Base-by-base conservation (phyloP, 2,113 vertebrate genomes). In the Aptenodytes patagonicus region DNA sequence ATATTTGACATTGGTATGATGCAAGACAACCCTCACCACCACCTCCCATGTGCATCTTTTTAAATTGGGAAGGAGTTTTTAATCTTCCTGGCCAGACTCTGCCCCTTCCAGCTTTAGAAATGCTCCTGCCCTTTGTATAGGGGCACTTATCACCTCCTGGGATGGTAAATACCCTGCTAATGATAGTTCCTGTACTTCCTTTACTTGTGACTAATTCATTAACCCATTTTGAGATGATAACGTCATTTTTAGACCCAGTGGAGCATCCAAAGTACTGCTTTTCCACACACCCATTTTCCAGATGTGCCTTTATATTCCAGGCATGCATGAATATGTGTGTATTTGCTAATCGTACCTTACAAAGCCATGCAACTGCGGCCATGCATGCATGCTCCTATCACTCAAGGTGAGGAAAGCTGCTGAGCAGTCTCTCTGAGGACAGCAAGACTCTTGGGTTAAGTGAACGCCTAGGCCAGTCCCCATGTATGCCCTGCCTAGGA, bases 341-440 rank as follows among this genome's bases (percentile, higher is more conserved):
- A 22, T 60, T 66, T 83, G 79, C 71, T 71, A 25, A 13, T 34
- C 1, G 0, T 25, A 46, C 36, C 32, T 87, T 18, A 20, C 70
- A 13, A 29, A 70, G 70, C 57, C 36, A 2, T 6, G 18, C 36
- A 24, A 5, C 31, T 7, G n/a, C 32, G 36, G 54, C 34, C 3
- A 2, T 17, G 49, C 9, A 1, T 1, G 26, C 31, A 0, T 2
- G 26, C 54, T 40, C 9, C 55, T 51, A 1, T 17, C 32, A 2
- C 32, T 57, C 32, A 1, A 25, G 83, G 36, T 10, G 22, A 51
- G 54, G 75, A 73, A 52, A 55, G 40, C 61, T 7, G 10, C 52
- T n/a, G 24, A 28, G 40, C 34, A 32, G 47, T 5, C 65, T 52
- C 38, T 32, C 22, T 10, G 26, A 28, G 65, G 64, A 44, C 64